These are phyloP conservation scores for Netelia inedita DNA, from an alignment of 2,888 invertebrate species.

Conservation along the genomic window DNA sequence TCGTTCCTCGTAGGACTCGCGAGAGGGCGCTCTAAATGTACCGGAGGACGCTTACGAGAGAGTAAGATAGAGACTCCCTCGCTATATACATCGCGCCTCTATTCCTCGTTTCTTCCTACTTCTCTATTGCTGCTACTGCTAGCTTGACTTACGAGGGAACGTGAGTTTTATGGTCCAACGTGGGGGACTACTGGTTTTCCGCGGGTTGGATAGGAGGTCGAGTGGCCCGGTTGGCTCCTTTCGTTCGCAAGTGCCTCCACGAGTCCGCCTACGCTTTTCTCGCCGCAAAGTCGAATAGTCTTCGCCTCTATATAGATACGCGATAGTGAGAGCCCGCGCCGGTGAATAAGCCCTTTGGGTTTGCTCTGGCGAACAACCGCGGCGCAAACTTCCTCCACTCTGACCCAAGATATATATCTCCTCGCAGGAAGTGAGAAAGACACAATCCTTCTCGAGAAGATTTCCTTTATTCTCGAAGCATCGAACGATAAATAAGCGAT, in stretches of 20 bases:
- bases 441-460: constrained; percentile 42
- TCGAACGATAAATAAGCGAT: constrained; percentile 15
- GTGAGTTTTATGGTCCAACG: constrained; percentile 68
- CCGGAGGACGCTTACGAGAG: constrained; percentile 22
- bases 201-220: constrained; percentile 62
- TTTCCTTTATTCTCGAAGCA: constrained; percentile 1
- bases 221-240: constrained; percentile 54
- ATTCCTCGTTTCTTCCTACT: constrained; percentile 53
- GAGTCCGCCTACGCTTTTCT: constrained; percentile 40
- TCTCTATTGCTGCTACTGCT: constrained; percentile 34
- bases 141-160: constrained; percentile 68
- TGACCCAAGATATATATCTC: constrained; percentile 22
- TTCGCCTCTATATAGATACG: constrained; percentile 31
- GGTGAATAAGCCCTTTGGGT: constrained; percentile 13
- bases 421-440: neutral
- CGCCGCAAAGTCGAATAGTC: constrained; percentile 48
- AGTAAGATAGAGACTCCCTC: constrained; percentile 2
- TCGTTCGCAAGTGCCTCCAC: constrained; percentile 38
- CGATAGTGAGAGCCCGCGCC: neutral
- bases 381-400: constrained; percentile 5
- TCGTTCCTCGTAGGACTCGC: neutral
- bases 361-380: constrained; percentile 32
- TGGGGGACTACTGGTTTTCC: constrained; percentile 37
- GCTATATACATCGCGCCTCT: constrained; percentile 32
- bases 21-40: constrained; percentile 11